Evolutionary conservation across 2,113 vertebrate species (phyloP).

Genomic region (Leucosticte australis): DNA sequence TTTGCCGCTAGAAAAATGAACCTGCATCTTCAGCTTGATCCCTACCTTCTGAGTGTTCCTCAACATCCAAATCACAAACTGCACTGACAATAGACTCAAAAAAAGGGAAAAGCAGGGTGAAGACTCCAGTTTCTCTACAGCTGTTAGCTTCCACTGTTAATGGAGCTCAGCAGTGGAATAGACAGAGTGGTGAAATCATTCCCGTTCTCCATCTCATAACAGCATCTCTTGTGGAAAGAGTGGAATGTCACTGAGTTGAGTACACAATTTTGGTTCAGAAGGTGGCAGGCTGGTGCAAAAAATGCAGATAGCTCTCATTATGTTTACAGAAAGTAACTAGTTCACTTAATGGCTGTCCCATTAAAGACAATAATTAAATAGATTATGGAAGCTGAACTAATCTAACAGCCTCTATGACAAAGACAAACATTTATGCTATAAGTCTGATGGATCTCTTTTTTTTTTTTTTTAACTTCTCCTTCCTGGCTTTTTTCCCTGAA

Average conservation of each 20-base stretch:
- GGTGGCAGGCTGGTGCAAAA: not conserved
- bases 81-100: not conserved
- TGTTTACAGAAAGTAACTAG: conserved; percentile 19
- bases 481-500: not conserved
- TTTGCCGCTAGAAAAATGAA: not conserved
- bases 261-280: not conserved
- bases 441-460: not conserved
- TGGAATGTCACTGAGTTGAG: not conserved
- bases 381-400: conserved; percentile 48
- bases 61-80: not conserved
- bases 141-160: not conserved
- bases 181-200: not conserved
- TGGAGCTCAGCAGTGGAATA: not conserved
- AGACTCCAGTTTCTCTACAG: not conserved
- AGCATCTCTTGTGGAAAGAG: not conserved
- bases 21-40: not conserved
- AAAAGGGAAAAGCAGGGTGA: not conserved
- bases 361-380: conserved; percentile 57
- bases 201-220: not conserved
- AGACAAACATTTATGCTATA: conserved; percentile 26
- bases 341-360: not conserved
- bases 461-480: not conserved
- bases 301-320: not conserved
- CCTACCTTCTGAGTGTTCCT: accelerated
- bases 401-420: conserved; percentile 17